phyloP scores from a whole-genome alignment of 1,140 invertebrate genomes.

The Pectinophora gossypiella region DNA sequence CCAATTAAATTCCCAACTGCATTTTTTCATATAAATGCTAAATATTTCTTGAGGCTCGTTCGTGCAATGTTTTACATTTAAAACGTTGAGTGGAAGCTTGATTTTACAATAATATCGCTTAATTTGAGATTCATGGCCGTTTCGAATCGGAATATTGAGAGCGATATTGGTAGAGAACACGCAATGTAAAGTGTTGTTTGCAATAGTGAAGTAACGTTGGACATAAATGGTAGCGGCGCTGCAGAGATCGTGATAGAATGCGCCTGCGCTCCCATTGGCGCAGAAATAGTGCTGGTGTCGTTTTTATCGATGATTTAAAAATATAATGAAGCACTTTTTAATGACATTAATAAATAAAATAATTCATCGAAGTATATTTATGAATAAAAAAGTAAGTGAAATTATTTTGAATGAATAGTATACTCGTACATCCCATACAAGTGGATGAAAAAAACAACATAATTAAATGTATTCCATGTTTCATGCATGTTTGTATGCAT shows the following conservation, averaged over 20 bases:
- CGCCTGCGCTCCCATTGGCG: conserved; percentile 29
- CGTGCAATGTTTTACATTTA: background rate
- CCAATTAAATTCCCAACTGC: background rate
- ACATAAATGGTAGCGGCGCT: conserved; percentile 21
- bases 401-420: no score
- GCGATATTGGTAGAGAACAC: background rate
- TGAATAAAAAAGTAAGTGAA: no score
- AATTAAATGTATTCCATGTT: no score
- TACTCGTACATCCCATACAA: no score
- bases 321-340: no score
- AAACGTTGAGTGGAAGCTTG: background rate
- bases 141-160: background rate
- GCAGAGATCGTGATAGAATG: conserved; percentile 46
- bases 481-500: no score
- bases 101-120: background rate
- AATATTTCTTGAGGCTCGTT: background rate
- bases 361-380: no score
- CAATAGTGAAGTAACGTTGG: conserved; percentile 13
- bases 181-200: conserved; percentile 17
- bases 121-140: background rate
- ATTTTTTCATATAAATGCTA: background rate
- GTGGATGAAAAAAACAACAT: no score
- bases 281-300: background rate
- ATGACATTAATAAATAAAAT: no score
- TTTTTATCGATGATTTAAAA: background rate